These are phyloP conservation scores for Calephelis virginiensis DNA, from an alignment of 1,140 invertebrate species.

Conservation along the genomic window DNA sequence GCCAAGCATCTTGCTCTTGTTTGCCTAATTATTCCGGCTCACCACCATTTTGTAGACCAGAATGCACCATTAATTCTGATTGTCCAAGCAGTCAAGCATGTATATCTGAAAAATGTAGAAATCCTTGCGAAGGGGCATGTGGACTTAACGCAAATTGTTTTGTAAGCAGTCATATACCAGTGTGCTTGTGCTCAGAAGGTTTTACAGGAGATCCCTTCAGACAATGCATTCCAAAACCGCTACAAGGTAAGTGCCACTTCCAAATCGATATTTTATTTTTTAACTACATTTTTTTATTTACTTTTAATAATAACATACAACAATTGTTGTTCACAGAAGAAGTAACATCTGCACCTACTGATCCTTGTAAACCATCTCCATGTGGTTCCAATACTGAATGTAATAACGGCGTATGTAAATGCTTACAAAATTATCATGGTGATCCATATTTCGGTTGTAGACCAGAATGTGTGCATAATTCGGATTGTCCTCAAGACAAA, in stretches of 20 bases:
- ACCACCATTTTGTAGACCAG: constrained; percentile 81
- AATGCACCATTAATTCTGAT: constrained; percentile 82
- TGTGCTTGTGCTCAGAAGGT: constrained; percentile 85
- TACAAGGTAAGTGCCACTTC: constrained; percentile 38
- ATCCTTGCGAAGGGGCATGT: constrained; percentile 90
- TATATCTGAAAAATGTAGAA: constrained; percentile 87
- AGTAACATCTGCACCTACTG: constrained; percentile 28
- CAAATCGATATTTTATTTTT: constrained; percentile 17
- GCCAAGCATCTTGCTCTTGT: constrained; percentile 83
- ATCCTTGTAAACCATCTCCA: constrained; percentile 80
- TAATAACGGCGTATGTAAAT: constrained; percentile 80
- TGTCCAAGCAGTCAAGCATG: constrained; percentile 87
- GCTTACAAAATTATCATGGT: constrained; percentile 82
- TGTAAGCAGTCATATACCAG: constrained; percentile 87
- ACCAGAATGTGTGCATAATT: constrained; percentile 91
- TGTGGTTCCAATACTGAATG: constrained; percentile 81
- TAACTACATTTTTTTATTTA: constrained; percentile 12
- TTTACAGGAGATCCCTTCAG: constrained; percentile 88
- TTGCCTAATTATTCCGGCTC: constrained; percentile 82
- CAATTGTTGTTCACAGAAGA: constrained; percentile 29
- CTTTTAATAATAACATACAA: neutral
- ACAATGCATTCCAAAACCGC: constrained; percentile 62
- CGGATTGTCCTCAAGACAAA: constrained; percentile 87
- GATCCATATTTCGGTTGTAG: constrained; percentile 85
- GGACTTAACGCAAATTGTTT: constrained; percentile 87